Conservation (phyloP, 2,113 vertebrate genomes). For the Gavia stellata region DNA sequence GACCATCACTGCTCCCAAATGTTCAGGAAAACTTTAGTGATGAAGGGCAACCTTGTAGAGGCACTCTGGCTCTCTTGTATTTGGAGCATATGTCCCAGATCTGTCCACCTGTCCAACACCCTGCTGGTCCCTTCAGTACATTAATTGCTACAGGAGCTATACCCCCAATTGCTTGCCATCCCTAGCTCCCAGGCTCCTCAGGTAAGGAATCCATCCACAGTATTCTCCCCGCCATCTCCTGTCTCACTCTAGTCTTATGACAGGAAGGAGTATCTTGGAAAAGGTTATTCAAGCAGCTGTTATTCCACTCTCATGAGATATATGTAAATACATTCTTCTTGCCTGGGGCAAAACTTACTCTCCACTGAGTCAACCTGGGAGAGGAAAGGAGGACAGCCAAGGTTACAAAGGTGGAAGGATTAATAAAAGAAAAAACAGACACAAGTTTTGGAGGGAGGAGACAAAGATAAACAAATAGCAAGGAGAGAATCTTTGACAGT, state of each 20-base stretch:
- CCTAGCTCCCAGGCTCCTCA: neutral
- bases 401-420: neutral
- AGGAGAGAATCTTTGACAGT: neutral
- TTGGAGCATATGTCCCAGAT: neutral
- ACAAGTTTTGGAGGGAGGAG: neutral
- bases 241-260: neutral
- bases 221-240: neutral
- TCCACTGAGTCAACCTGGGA: neutral
- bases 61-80: neutral
- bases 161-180: fast-evolving
- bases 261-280: neutral
- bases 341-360: neutral
- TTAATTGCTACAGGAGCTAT: neutral
- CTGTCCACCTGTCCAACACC: neutral
- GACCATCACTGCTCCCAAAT: neutral
- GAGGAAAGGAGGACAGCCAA: neutral
- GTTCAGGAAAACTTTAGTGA: neutral
- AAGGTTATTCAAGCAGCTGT: neutral
- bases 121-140: neutral
- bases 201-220: neutral
- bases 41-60: neutral
- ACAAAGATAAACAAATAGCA: neutral
- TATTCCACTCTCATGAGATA: neutral
- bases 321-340: neutral
- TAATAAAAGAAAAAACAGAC: neutral